Evolutionary conservation across 2,888 invertebrate genomes (phyloP).

Genomic region (Cataglyphis albicans): DNA sequence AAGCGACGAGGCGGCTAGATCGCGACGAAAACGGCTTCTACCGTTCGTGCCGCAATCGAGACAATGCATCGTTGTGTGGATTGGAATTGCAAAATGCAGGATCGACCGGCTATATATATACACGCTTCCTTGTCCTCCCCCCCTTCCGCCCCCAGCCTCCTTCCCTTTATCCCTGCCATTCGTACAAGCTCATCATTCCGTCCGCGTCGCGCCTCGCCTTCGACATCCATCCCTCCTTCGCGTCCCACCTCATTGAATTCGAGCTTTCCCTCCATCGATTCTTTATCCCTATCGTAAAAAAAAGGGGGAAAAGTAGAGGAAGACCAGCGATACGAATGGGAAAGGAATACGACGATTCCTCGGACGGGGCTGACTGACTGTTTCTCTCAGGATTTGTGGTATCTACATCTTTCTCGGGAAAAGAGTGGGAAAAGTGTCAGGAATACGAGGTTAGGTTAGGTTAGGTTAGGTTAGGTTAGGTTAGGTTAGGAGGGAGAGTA

Average conservation of each 20-base stretch:
- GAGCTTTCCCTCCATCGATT: constrained; percentile 19
- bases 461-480: no score
- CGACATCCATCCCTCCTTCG: constrained; percentile 39
- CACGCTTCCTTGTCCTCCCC: no score
- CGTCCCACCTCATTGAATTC: constrained; percentile 40
- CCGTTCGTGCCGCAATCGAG: constrained; percentile 49
- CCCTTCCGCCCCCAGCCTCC: neutral
- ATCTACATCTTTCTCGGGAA: constrained; percentile 65
- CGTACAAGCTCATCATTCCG: constrained; percentile 43
- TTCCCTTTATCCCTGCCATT: constrained; percentile 30
- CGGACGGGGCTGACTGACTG: constrained; percentile 46
- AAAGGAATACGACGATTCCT: constrained; percentile 38
- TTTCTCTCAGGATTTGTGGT: constrained; percentile 69
- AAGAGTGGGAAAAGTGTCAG: constrained; percentile 27
- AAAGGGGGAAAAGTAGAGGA: constrained; percentile 26
- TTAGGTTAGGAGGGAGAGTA: constrained; percentile 36
- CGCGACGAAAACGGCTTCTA: constrained; percentile 50
- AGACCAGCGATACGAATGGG: neutral
- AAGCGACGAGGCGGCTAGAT: constrained; percentile 56
- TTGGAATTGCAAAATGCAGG: constrained; percentile 76
- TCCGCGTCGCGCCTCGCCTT: constrained; percentile 29
- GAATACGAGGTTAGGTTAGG: no score
- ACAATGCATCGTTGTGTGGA: constrained; percentile 65
- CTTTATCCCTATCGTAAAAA: constrained; percentile 42
- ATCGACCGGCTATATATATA: constrained; percentile 63